Percentiles rank a stretch among this genome's conserved stretches.
Evolutionary conservation across 1,140 invertebrate genomes (phyloP).

Genomic region (Drosophila sp.): DNA sequence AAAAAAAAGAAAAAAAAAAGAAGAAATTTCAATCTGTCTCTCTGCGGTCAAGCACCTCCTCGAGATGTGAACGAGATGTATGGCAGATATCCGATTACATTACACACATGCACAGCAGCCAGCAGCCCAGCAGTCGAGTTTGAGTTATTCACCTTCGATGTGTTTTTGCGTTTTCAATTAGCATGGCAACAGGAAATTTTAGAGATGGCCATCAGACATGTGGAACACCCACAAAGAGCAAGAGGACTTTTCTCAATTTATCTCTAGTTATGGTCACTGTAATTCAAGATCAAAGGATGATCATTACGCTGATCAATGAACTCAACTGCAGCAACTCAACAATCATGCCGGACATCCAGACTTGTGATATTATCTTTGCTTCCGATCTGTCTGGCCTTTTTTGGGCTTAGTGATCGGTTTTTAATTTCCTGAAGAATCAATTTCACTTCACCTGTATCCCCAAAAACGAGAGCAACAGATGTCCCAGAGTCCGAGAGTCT

Average conservation of each 20-base stretch:
- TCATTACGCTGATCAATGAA: conserved; percentile 71
- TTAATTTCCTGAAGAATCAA: conserved; percentile 70
- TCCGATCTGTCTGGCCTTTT: conserved; percentile 67
- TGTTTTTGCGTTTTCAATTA: neutral
- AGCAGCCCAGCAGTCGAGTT: conserved; percentile 29
- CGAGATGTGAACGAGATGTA: neutral
- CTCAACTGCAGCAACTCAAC: conserved; percentile 21
- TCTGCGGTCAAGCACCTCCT: conserved; percentile 66
- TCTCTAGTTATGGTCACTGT: conserved; percentile 17
- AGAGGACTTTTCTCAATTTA: neutral
- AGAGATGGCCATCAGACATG: neutral
- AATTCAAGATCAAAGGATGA: conserved; percentile 75
- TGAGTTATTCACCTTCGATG: conserved; percentile 54
- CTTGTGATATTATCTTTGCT: conserved; percentile 58
- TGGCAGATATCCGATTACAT: conserved; percentile 59
- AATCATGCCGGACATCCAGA: conserved; percentile 39
- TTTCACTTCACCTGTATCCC: conserved; percentile 59
- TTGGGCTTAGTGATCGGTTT: neutral
- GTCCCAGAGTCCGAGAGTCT: conserved; percentile 22
- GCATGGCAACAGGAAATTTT: conserved; percentile 37
- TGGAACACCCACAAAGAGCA: neutral
- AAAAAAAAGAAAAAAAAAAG: neutral
- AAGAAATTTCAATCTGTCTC: conserved; percentile 31
- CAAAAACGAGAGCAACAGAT: conserved; percentile 64
- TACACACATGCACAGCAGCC: conserved; percentile 47